phyloP scores from a whole-genome alignment of 2,888 invertebrate species.

The Cepaea hortensis region DNA sequence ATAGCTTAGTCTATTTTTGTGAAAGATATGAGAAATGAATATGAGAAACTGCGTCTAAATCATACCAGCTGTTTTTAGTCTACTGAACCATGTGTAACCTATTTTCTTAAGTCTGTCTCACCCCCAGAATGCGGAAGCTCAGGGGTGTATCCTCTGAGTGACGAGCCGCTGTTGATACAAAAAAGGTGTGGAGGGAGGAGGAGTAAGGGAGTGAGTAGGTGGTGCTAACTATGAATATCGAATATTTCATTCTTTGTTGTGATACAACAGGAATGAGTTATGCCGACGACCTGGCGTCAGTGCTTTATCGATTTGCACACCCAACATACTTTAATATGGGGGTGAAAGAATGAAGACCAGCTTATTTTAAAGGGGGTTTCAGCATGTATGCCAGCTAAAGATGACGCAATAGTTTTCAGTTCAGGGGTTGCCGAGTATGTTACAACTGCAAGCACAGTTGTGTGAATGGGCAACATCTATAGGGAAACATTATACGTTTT shows the following conservation, averaged over 20 bases:
- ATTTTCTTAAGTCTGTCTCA: neutral
- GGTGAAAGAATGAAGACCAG: neutral
- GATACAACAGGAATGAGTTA: neutral
- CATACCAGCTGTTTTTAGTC: neutral
- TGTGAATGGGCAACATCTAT: too few relatives aligned
- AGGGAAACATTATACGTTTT: too few relatives aligned
- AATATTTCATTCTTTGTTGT: neutral
- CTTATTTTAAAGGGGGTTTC: neutral
- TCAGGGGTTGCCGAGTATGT: too few relatives aligned
- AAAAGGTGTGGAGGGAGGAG: conserved; percentile 21
- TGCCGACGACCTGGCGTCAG: neutral
- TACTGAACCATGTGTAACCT: neutral
- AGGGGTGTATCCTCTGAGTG: neutral
- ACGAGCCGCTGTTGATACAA: neutral
- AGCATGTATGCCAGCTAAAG: neutral
- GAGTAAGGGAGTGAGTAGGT: conserved; percentile 21
- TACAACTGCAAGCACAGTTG: too few relatives aligned
- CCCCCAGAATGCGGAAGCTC: neutral
- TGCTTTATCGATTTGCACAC: neutral
- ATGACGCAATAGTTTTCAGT: too few relatives aligned
- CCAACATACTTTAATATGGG: neutral
- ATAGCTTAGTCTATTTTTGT: neutral
- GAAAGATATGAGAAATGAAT: neutral
- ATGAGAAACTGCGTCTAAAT: neutral
- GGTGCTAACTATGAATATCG: neutral